Evolutionary conservation across 1,140 invertebrate species (phyloP), one percentile per base, ranked within the genome.

Genomic region (Drosophila melanica): DNA sequence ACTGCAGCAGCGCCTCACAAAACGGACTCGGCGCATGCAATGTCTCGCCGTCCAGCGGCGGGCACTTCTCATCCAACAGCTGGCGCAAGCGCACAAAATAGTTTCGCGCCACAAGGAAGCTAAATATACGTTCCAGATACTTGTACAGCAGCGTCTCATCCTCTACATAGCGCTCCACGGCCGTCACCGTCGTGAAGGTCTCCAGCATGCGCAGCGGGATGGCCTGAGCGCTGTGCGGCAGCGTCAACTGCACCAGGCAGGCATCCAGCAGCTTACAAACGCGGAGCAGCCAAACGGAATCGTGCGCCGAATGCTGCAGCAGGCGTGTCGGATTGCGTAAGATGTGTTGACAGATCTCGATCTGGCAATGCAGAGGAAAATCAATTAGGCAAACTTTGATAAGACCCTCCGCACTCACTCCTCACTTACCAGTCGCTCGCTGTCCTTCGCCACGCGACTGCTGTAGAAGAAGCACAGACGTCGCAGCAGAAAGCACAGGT

Each of bases 381-480:
- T 16, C 9, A 45, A 18, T 16, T 35, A 35, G 33, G 9, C 8
- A 9, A 8, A 10, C 10, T 35, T 9, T 3, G 33, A 9, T 35
- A 2, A 1, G 8, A 35, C 9, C 1, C 33, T 10, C 2, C 33
- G 4, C 4, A 0, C 30, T 7, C 30, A 9, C 7, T 8, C 33
- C 8, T 9, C 33, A 35, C 93, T 92, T 93, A 96, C 95, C 92
- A 98, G 92, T 93, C 96, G 94, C 45, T 93, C 92, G 47, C 93
- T 93, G 93, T 98, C 97, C 74, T 93, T 89, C 54, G 92, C 91
- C 41, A 93, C 92, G 90, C 95, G 93, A 14, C 54, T 77, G 45
- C 77, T 90, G 91, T 96, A 97, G 92, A 98, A 98, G 82, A 97
- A 97, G 75, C 96, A 92, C 59, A 96, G 92, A 77, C 94, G 95